A percentile compares a stretch with the other conserved stretches of the same genome.
phyloP scores from a whole-genome alignment of 92 coral and sea anemone species.

The Hydrozoanthus gracilis region DNA sequence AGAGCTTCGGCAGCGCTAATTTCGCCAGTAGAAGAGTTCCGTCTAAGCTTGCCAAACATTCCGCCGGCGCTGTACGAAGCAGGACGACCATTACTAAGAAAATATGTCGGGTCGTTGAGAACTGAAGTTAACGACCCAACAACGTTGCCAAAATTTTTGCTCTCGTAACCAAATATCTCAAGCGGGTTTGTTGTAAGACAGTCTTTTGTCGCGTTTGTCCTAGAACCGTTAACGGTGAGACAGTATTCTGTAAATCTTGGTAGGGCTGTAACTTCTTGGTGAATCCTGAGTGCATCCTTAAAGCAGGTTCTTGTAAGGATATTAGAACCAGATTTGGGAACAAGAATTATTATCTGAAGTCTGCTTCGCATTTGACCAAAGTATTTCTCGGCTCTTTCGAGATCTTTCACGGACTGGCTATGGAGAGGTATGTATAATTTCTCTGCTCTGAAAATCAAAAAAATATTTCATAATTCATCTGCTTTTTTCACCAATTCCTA shows the following conservation, averaged over 20 bases:
- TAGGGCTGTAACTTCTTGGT: slow-evolving; percentile 37
- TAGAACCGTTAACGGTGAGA: slow-evolving; percentile 28
- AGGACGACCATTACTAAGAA: slow-evolving; percentile 72
- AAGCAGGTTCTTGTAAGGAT: slow-evolving; percentile 59
- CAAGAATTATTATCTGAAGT: slow-evolving; percentile 52
- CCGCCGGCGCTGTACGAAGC: slow-evolving; percentile 52
- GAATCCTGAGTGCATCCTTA: slow-evolving; percentile 55
- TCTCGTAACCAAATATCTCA: slow-evolving; percentile 46
- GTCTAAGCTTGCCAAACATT: slow-evolving; percentile 57
- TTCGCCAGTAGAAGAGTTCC: slow-evolving; percentile 42
- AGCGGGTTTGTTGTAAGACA: slow-evolving; percentile 57
- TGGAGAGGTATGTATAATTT: slow-evolving; percentile 57
- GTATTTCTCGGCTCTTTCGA: slow-evolving; percentile 52
- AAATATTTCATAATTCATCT: too few species aligned
- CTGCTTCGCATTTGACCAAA: slow-evolving; percentile 52
- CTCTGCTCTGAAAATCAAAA: slow-evolving; percentile 48
- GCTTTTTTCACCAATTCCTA: too few species aligned
- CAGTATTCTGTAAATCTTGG: slow-evolving; percentile 56
- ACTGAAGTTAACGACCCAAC: background rate
- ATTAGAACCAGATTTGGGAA: slow-evolving; percentile 53
- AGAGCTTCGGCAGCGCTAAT: slow-evolving; percentile 62
- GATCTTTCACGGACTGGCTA: slow-evolving; percentile 61
- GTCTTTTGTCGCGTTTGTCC: background rate
- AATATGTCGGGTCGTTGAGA: background rate
- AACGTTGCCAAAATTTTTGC: slow-evolving; percentile 21